Percentiles rank a stretch among this genome's conserved stretches.
phyloP scores from a whole-genome alignment of 2,113 vertebrate genomes.

The Arenaria interpres region DNA sequence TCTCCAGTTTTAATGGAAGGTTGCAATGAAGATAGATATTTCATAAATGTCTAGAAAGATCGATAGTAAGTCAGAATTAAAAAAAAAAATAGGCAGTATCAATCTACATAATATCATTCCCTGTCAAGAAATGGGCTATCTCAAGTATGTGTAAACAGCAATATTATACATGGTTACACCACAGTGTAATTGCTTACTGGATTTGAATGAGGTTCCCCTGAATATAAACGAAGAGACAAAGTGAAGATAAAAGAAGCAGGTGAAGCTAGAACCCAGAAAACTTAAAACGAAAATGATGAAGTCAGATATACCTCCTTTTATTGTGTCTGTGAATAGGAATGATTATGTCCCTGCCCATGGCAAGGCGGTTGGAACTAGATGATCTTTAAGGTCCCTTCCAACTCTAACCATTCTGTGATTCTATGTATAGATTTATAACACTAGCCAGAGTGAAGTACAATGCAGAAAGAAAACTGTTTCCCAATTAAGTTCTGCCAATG shows the following conservation, averaged over 20 bases:
- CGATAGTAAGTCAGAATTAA: neutral
- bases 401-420: neutral
- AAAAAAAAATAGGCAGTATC: neutral
- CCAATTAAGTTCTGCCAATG: neutral
- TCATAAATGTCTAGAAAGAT: neutral
- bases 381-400: neutral
- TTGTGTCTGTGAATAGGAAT: neutral
- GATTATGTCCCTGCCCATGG: neutral
- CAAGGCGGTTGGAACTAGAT: neutral
- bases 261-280: neutral
- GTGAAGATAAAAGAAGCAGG: neutral
- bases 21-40: neutral
- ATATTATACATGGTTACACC: constrained; percentile 35
- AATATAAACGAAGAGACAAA: constrained; percentile 5
- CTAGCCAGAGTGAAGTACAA: neutral
- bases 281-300: neutral
- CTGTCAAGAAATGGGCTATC: neutral
- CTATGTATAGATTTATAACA: neutral
- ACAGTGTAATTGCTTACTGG: neutral
- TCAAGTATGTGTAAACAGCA: constrained; percentile 20
- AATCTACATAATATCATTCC: neutral
- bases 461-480: neutral
- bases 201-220: neutral
- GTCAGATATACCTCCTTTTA: neutral
- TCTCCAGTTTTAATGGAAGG: neutral